Evolutionary conservation across 2,113 vertebrate genomes (phyloP).

Genomic region (Argyrosomus japonicus): DNA sequence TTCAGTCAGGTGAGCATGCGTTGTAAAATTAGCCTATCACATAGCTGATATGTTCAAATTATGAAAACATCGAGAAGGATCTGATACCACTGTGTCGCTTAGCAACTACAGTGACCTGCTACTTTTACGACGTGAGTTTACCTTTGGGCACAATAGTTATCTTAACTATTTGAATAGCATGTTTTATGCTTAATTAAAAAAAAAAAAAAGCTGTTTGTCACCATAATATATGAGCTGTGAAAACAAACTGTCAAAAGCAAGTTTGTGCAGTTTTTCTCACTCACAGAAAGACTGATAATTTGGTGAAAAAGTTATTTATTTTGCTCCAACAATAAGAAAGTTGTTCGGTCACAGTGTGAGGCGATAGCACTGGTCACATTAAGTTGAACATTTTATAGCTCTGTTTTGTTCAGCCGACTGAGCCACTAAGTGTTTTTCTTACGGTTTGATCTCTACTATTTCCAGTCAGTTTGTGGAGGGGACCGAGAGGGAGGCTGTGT

Average conservation of each 20-base stretch:
- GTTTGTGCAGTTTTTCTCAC: background rate
- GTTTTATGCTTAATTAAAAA: background rate
- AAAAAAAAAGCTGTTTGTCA: too few species aligned
- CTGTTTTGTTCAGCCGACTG: conserved; percentile 6
- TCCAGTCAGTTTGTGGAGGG: background rate
- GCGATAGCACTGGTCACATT: background rate
- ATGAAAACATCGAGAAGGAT: background rate
- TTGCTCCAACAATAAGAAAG: background rate
- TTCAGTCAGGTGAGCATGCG: background rate
- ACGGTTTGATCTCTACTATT: background rate
- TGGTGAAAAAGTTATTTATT: background rate
- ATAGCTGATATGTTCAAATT: conserved; percentile 23
- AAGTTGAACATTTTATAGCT: background rate
- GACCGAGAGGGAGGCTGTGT: background rate
- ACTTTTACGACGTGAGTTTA: background rate
- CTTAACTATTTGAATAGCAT: background rate
- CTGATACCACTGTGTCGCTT: background rate
- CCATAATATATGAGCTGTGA: background rate
- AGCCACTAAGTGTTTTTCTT: background rate
- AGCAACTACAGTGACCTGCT: background rate
- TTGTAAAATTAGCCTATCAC: background rate
- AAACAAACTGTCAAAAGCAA: background rate
- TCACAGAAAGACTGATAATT: background rate
- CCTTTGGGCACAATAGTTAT: background rate
- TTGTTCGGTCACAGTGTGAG: background rate